These are phyloP conservation scores for Ichneumoninae sp. DNA, from an alignment of 2,888 invertebrate genomes.

Conservation along the genomic window DNA sequence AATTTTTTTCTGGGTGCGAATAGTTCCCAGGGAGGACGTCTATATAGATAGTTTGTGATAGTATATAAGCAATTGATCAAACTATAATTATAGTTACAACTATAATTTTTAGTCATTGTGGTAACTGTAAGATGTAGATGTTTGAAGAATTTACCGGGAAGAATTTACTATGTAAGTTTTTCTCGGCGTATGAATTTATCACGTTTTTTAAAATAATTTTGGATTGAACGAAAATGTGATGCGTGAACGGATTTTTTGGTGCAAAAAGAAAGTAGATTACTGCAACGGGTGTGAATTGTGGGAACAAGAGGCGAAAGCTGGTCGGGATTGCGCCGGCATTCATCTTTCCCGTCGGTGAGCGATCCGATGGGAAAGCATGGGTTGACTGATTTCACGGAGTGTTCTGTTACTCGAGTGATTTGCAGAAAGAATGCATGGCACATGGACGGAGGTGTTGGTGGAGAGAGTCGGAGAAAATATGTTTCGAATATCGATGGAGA, in stretches of 20 bases:
- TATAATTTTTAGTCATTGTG: too few relatives aligned
- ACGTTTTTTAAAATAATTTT: neutral
- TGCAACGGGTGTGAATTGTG: neutral
- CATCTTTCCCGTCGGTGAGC: neutral
- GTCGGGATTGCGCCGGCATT: neutral
- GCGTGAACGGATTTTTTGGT: neutral
- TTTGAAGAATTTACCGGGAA: too few relatives aligned
- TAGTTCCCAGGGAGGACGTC: too few relatives aligned
- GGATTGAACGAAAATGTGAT: neutral
- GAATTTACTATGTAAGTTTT: too few relatives aligned
- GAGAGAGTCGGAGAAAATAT: slow-evolving; percentile 12
- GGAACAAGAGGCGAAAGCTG: neutral
- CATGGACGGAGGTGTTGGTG: neutral
- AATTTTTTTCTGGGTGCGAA: too few relatives aligned
- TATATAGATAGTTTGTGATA: too few relatives aligned
- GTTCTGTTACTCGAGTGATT: neutral
- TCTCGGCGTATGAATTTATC: neutral
- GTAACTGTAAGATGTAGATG: too few relatives aligned
- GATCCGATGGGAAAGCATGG: neutral
- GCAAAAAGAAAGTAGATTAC: neutral
- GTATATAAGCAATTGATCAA: too few relatives aligned
- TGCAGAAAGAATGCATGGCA: neutral
- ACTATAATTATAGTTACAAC: too few relatives aligned
- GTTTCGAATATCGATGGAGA: slow-evolving; percentile 28
- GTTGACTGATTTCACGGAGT: neutral